These are phyloP conservation scores for Chondrosia reniformis DNA, from an alignment of 37 sponge, comb jelly and placozoan genomes.

Conservation along the genomic window DNA sequence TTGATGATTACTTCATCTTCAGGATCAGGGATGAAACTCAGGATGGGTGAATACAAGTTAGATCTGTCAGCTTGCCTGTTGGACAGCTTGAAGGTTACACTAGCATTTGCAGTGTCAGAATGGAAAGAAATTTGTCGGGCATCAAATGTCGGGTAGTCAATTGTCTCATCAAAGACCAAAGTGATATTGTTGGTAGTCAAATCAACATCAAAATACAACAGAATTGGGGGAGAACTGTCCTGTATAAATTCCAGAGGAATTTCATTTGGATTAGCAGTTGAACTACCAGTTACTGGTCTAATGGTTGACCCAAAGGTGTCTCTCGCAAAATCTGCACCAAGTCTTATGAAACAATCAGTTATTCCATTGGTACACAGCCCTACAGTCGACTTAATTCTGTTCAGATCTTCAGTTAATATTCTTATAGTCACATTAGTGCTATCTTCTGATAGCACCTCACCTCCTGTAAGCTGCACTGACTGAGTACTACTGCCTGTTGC, in stretches of 20 bases:
- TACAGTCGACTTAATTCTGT: slow-evolving; percentile 50
- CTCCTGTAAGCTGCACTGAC: slow-evolving; percentile 57
- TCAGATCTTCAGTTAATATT: slow-evolving; percentile 63
- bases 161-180: slow-evolving; percentile 78
- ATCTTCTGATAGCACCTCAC: slow-evolving; percentile 56
- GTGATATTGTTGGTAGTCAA: slow-evolving; percentile 59
- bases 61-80: slow-evolving; percentile 22
- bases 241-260: slow-evolving; percentile 23
- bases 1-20: slow-evolving; percentile 68
- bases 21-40: slow-evolving; percentile 16
- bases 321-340: slow-evolving; percentile 58
- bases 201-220: slow-evolving; percentile 69
- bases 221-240: slow-evolving; percentile 63
- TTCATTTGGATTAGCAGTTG: neutral
- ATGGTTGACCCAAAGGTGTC: slow-evolving; percentile 81
- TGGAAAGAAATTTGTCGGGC: slow-evolving; percentile 56
- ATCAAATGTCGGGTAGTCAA: slow-evolving; percentile 51
- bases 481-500: neutral
- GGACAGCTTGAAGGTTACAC: slow-evolving; percentile 33
- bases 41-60: slow-evolving; percentile 11
- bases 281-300: slow-evolving; percentile 33
- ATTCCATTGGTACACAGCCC: slow-evolving; percentile 32
- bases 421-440: slow-evolving; percentile 51
- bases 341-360: slow-evolving; percentile 69
- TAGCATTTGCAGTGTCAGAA: slow-evolving; percentile 47